phyloP scores from a whole-genome alignment of 2,797 vertebrate species.

The Nyctibius grandis region DNA sequence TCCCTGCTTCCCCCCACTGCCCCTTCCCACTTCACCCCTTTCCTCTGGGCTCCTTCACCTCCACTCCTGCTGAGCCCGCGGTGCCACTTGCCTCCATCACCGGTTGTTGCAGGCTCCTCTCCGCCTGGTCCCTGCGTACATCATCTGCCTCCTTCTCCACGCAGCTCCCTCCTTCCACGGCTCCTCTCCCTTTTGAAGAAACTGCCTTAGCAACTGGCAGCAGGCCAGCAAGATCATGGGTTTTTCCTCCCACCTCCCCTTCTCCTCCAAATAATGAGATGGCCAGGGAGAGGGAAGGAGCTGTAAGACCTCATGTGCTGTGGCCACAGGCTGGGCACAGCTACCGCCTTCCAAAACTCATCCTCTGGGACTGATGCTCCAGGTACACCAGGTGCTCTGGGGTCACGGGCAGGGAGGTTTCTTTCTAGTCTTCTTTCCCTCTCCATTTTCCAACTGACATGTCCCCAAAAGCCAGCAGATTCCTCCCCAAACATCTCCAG shows the following conservation, averaged over 20 bases:
- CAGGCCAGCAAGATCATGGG: constrained; percentile 1
- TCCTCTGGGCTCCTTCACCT: neutral
- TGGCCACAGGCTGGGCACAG: neutral
- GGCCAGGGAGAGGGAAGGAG: neutral
- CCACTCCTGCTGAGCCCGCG: accelerated
- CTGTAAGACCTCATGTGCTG: accelerated
- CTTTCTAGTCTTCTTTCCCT: neutral
- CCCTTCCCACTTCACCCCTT: neutral
- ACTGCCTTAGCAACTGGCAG: constrained; percentile 35
- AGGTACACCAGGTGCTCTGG: neutral
- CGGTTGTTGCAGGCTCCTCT: neutral
- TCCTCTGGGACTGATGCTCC: neutral
- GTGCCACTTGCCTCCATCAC: neutral
- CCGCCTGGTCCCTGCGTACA: accelerated
- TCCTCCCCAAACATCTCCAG: neutral
- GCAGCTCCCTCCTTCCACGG: neutral
- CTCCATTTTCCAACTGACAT: neutral
- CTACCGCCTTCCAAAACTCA: neutral
- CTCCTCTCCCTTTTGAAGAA: neutral
- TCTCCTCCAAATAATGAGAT: neutral
- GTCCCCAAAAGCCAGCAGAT: accelerated
- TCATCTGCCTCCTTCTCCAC: neutral
- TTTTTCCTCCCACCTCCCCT: neutral
- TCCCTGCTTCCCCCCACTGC: neutral
- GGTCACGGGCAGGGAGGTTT: neutral